Evolutionary conservation across 2,113 vertebrate genomes (phyloP), one percentile per base, ranked within the genome.

Genomic region (Thamnaconus septentrionalis): DNA sequence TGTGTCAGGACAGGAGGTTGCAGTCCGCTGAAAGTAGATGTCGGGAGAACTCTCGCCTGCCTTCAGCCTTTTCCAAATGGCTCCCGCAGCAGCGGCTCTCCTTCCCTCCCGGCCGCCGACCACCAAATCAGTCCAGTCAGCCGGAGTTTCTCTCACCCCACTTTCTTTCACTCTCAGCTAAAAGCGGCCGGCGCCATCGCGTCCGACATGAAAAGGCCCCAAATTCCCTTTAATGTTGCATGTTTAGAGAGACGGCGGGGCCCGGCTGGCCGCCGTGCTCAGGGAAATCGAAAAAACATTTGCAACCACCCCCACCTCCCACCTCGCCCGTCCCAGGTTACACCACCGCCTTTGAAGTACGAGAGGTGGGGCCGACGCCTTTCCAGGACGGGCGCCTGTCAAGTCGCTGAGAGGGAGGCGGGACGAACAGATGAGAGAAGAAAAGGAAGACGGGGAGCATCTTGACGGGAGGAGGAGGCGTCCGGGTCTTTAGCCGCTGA

Each of bases 181-280:
- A 78, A 74, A 61, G 70, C 67, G 41, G 53, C 69, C 48, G 78
- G 71, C 73, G 68, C 18, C 56, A 60, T 65, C 46, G 67, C 66
- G 47, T 31, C 56, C 63, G 68, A 69, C 73, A 65, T 41, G 57
- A 59, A 48, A 77, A 45, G 79, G 18, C 18, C 63, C 49, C 40
- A 53, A 48, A 3, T 52, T 53, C 51, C 75, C 70, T 76, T 72
- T 45, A 74, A 70, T 76, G 65, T 79, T 78, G 54, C 69, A 85
- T 56, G 66, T 12, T 50, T 64, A 52, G 45, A 31, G 18, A 31
- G 18, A 1, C 18, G 18, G 18, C 18, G 18, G 18, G 18, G 2
- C 1, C 18, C 18, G 18, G 18, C 18, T 31, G 18, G 18, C 18
- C 18, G 18, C 18, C 18, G 1, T 31, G 18, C 18, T 31, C 18